phyloP scores from a whole-genome alignment of 2,888 invertebrate genomes.

The Polia nebulosa region DNA sequence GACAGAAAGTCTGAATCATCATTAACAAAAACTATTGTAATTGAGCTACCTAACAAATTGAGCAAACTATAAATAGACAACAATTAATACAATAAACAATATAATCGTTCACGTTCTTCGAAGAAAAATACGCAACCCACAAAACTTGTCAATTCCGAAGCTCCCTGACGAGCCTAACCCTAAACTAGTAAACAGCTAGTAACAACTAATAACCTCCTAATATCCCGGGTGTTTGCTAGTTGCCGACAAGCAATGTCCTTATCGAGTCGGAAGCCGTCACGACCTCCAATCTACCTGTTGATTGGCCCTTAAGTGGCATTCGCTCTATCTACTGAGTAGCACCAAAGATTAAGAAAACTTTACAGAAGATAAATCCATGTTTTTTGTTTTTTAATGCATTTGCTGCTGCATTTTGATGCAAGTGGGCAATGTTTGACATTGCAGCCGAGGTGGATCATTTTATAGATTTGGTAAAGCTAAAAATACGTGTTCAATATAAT shows the following conservation, averaged over 20 bases:
- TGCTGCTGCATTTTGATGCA: background rate
- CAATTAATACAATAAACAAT: too few species aligned
- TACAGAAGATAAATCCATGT: background rate
- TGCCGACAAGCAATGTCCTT: conserved; percentile 67
- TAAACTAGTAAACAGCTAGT: conserved; percentile 6
- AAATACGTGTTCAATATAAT: too few species aligned
- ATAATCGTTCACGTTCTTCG: background rate
- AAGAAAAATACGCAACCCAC: background rate
- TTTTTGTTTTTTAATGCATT: background rate
- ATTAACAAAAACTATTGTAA: too few species aligned
- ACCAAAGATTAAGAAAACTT: conserved; percentile 18
- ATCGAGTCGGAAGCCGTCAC: conserved; percentile 74
- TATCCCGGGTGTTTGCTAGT: conserved; percentile 49
- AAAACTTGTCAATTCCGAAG: background rate
- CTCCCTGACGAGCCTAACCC: background rate
- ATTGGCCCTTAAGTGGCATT: conserved; percentile 78
- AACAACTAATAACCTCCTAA: conserved; percentile 44
- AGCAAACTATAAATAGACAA: too few species aligned
- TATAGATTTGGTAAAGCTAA: too few species aligned
- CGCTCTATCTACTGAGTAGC: conserved; percentile 52
- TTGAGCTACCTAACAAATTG: too few species aligned
- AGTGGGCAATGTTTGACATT: too few species aligned
- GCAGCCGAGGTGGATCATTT: too few species aligned
- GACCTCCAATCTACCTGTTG: conserved; percentile 79
- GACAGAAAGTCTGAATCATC: too few species aligned